These are phyloP conservation scores for Cromileptes altivelis DNA, from an alignment of 2,113 vertebrate genomes.

Conservation along the genomic window DNA sequence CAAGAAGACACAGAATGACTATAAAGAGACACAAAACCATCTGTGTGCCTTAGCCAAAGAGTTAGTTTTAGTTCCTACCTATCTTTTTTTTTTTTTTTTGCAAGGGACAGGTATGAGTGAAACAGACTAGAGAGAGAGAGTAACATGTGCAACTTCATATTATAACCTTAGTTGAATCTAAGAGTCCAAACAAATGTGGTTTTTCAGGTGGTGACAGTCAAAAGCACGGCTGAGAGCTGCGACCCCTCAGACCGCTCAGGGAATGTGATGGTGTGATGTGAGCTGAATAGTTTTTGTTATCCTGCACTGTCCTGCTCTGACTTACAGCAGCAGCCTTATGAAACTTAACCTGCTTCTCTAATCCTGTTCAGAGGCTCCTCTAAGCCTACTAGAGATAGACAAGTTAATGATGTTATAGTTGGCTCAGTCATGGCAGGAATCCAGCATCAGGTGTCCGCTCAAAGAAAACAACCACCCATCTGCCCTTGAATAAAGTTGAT, in stretches of 20 bases:
- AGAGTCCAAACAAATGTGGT: not conserved
- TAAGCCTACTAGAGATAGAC: constrained; percentile 30
- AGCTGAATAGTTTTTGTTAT: not conserved
- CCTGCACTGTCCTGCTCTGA: constrained; percentile 23
- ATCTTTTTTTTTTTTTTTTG: no score
- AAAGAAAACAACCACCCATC: constrained; percentile 45
- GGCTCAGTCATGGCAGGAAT: constrained; percentile 1
- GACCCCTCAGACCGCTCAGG: not conserved
- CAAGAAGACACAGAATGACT: no score
- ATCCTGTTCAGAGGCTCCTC: constrained; percentile 27
- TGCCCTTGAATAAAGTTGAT: constrained; percentile 27
- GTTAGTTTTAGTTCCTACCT: no score
- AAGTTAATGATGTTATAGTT: constrained; percentile 47
- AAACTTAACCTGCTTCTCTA: constrained; percentile 1
- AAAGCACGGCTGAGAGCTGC: not conserved
- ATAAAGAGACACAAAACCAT: no score
- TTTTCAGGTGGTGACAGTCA: not conserved
- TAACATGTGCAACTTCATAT: no score
- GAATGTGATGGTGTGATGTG: constrained; percentile 1
- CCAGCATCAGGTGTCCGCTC: constrained; percentile 34
- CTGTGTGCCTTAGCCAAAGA: no score
- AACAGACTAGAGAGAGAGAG: no score
- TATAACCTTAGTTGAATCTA: not conserved
- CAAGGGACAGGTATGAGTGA: no score
- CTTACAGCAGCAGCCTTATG: constrained; percentile 7